Evolutionary conservation across 2,797 vertebrate species (phyloP), one percentile per base, ranked within the genome.

Genomic region (Erithacus rubecula): DNA sequence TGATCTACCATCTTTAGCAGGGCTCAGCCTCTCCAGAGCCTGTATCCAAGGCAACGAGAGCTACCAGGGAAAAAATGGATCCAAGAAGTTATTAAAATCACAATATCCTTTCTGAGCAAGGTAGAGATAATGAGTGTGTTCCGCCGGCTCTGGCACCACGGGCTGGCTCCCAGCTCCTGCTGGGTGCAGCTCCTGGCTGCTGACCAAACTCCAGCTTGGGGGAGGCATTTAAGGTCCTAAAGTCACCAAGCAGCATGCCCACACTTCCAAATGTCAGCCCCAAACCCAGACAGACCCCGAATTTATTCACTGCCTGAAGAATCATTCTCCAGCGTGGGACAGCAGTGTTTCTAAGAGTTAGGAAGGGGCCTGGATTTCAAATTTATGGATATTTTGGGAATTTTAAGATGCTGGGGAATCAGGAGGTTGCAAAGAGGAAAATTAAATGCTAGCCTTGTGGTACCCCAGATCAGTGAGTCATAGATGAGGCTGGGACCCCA

Each of bases 11-110:
- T 96, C 95, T 96, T 95, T 94, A 96, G 93, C 91, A 59, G 88
- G 96, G 96, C 94, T 96, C 91, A 96, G 88, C 91, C 90, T 96
- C 95, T 96, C 96, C 90, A 36, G 96, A 91, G 94, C 95, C 93
- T 69, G 94, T 97, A 96, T 95, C 96, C 96, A 97, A 90, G 95
- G 96, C 94, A 97, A 97, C 95, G 21, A 69, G 76, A 95, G 92
- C 94, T 96, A 91, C 91, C 83, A 69, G 90, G 90, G 82, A 91
- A 91, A 94, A 82, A 96, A 95, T 5, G 94, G 94, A 94, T 95
- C 95, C 91, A 90, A 95, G 93, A 94, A 96, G 94, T 96, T 95
- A 96, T 96, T 96, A 94, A 95, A 96, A 96, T 92, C 95, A 96
- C 94, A 96, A 95, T 94, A 91, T 94, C 94, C 94, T 95, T 94